A percentile compares a stretch with the other conserved stretches of the same genome.
Conservation (phyloP, 2,113 vertebrate species). For the Nerophis ophidion region DNA sequence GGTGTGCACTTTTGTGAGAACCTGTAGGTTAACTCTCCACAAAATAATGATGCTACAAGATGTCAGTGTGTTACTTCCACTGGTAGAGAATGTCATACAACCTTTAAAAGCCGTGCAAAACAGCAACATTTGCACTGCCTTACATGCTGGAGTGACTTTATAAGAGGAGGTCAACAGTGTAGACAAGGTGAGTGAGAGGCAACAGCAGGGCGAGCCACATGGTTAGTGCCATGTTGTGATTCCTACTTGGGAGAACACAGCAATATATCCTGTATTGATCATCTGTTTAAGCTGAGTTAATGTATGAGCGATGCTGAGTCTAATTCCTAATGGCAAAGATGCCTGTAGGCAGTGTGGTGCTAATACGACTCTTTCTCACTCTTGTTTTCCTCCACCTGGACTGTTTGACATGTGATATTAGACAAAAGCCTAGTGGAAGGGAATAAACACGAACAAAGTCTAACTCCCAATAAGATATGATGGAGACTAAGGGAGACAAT, state of each 20-base stretch:
- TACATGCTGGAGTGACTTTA: background rate
- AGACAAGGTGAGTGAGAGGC: constrained; percentile 10
- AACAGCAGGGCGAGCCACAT: constrained; percentile 20
- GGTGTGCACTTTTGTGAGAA: too few relatives aligned
- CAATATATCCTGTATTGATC: constrained; percentile 59
- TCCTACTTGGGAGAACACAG: constrained; percentile 39
- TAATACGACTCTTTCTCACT: constrained; percentile 61
- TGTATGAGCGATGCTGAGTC: constrained; percentile 60
- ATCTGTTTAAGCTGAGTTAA: constrained; percentile 62
- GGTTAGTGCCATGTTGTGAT: constrained; percentile 37
- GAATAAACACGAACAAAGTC: constrained; percentile 10
- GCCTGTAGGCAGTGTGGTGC: constrained; percentile 53
- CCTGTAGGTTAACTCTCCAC: too few relatives aligned
- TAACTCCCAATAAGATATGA: constrained; percentile 18
- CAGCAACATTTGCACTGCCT: background rate
- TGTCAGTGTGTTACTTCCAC: background rate
- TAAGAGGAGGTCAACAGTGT: constrained; percentile 5
- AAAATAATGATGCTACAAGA: background rate
- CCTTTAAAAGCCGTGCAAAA: background rate
- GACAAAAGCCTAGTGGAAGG: constrained; percentile 40
- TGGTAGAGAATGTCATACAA: background rate
- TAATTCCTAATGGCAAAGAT: constrained; percentile 59
- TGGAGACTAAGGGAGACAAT: constrained; percentile 8
- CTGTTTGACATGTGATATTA: constrained; percentile 63
- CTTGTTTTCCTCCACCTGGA: constrained; percentile 59